These are phyloP conservation scores for Aplysia californica DNA, from an alignment of 1,140 invertebrate species.

Conservation along the genomic window DNA sequence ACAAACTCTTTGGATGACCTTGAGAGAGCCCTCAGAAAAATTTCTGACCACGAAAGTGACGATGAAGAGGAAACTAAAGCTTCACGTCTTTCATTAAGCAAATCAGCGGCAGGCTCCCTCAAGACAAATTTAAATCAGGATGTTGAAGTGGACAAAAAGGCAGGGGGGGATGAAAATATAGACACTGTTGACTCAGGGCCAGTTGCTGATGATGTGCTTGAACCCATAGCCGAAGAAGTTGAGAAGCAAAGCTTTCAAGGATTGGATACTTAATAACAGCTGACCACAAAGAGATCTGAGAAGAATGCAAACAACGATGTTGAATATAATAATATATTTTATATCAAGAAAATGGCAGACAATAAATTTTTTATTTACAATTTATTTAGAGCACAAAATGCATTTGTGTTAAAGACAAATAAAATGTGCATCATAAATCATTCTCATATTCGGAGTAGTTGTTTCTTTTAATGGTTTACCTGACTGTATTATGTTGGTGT, in stretches of 20 bases:
- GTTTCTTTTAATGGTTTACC: no score
- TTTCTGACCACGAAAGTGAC: neutral
- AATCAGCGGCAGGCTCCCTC: neutral
- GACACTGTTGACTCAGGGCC: neutral
- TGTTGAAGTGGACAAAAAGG: neutral
- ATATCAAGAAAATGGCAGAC: no score
- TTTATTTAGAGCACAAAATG: no score
- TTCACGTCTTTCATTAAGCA: neutral
- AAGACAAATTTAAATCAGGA: neutral
- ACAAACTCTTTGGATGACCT: conserved; percentile 11
- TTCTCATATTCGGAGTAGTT: no score
- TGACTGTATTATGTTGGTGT: no score
- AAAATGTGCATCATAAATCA: no score
- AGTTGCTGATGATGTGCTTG: neutral
- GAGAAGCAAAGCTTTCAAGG: neutral
- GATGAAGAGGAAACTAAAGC: neutral
- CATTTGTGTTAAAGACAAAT: no score
- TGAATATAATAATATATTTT: no score
- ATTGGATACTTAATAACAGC: no score
- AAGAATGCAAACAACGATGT: no score
- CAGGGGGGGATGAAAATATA: neutral
- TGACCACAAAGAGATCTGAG: no score
- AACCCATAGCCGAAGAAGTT: neutral
- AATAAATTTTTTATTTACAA: no score
- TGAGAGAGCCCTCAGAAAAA: conserved; percentile 4